Percentiles rank a stretch among this genome's conserved stretches.
phyloP scores from a whole-genome alignment of 1,140 invertebrate genomes.

The Calephelis nemesis region DNA sequence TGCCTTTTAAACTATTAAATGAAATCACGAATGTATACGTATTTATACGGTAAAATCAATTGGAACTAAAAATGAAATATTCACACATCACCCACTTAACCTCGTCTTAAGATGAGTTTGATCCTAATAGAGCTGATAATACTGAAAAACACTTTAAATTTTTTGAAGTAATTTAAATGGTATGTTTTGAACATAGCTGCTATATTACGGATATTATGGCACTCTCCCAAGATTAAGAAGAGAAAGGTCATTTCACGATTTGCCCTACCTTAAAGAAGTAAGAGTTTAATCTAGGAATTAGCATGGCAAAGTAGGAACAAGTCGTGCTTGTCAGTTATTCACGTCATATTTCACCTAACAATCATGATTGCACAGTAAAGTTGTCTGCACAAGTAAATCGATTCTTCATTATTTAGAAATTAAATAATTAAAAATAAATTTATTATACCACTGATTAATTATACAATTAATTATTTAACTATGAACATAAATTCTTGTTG shows the following conservation, averaged over 20 bases:
- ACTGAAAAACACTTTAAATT: too few species aligned
- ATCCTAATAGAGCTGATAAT: too few species aligned
- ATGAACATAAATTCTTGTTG: too few species aligned
- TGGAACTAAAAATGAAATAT: too few species aligned
- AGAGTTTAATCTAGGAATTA: conserved; percentile 57
- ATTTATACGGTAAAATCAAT: too few species aligned
- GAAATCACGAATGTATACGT: too few species aligned
- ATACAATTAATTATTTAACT: conserved; percentile 7
- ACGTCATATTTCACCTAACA: background rate
- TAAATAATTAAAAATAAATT: background rate
- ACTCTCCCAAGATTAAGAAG: conserved; percentile 85
- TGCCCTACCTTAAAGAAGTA: conserved; percentile 83
- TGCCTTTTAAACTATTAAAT: too few species aligned
- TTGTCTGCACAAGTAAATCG: conserved; percentile 18
- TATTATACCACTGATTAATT: conserved; percentile 16
- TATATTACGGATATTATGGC: conserved; percentile 84
- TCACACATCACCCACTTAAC: too few species aligned
- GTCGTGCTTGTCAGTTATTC: conserved; percentile 9
- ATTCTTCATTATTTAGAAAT: background rate
- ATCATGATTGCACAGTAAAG: conserved; percentile 13
- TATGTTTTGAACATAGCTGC: conserved; percentile 79
- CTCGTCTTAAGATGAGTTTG: too few species aligned
- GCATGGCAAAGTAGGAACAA: conserved; percentile 40
- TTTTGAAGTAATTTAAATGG: conserved; percentile 13
- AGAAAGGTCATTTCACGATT: conserved; percentile 86